These are phyloP conservation scores for Heteromormyrus szaboi DNA, from an alignment of 2,797 vertebrate genomes.

Conservation along the genomic window DNA sequence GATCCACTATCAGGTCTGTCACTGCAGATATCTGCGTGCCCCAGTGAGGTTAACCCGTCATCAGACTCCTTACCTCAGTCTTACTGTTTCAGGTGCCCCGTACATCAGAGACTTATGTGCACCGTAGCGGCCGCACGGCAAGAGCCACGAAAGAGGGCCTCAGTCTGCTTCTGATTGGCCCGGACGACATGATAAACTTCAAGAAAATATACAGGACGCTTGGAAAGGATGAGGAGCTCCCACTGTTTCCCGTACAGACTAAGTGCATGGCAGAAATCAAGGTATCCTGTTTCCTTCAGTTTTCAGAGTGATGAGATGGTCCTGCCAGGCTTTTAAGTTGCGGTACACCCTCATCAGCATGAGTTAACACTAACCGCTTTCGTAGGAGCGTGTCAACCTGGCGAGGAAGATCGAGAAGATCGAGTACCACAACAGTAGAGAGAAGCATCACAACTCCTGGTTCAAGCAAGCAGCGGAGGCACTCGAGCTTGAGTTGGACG, in stretches of 20 bases:
- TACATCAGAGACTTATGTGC: slow-evolving; percentile 88
- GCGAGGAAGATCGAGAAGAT: slow-evolving; percentile 86
- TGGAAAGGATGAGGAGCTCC: slow-evolving; percentile 81
- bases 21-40: background rate
- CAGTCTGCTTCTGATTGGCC: slow-evolving; percentile 80
- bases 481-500: slow-evolving; percentile 85
- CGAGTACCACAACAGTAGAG: slow-evolving; percentile 79
- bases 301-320: background rate
- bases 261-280: slow-evolving; percentile 81
- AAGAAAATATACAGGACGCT: slow-evolving; percentile 84
- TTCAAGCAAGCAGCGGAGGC: slow-evolving; percentile 83
- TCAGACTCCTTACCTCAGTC: background rate
- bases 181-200: slow-evolving; percentile 84
- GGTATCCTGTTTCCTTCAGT: slow-evolving; percentile 53
- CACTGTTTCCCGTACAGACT: slow-evolving; percentile 77
- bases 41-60: background rate
- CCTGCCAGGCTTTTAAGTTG: background rate
- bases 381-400: slow-evolving; percentile 79
- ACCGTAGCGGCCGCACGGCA: slow-evolving; percentile 89
- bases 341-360: background rate
- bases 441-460: slow-evolving; percentile 91
- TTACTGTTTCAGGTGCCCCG: slow-evolving; percentile 74
- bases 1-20: slow-evolving; percentile 91
- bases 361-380: slow-evolving; percentile 22
- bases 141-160: slow-evolving; percentile 83